A percentile compares a stretch with the other conserved stretches of the same genome.
phyloP scores from a whole-genome alignment of 2,888 invertebrate species.

The Ecdyonurus torrentis region DNA sequence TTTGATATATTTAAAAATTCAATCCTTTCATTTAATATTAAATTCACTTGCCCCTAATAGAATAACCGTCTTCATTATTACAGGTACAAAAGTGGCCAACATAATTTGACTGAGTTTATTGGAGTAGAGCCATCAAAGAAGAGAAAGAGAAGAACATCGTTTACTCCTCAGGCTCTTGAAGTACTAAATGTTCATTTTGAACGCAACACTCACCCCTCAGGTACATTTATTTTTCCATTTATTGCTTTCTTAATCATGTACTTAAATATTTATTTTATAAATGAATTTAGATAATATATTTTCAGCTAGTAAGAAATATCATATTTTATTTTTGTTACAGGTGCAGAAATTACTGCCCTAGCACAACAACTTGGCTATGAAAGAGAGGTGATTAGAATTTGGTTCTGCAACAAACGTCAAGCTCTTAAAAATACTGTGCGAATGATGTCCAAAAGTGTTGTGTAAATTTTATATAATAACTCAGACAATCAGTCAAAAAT shows the following conservation, averaged over 20 bases:
- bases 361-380: constrained; percentile 94
- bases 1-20: too few species aligned
- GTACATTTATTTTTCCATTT: constrained; percentile 45
- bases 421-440: constrained; percentile 94
- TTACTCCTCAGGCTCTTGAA: constrained; percentile 92
- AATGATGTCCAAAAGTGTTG: constrained; percentile 69
- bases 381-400: constrained; percentile 93
- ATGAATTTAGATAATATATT: too few species aligned
- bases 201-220: constrained; percentile 94
- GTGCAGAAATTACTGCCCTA: constrained; percentile 89
- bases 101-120: constrained; percentile 87
- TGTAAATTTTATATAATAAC: constrained; percentile 6
- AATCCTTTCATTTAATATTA: too few species aligned
- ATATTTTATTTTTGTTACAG: constrained; percentile 35
- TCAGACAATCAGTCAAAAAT: not conserved
- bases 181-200: constrained; percentile 90
- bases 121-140: constrained; percentile 96
- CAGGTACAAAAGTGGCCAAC: constrained; percentile 83
- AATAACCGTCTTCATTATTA: constrained; percentile 26
- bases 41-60: constrained; percentile 12
- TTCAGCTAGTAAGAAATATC: too few species aligned
- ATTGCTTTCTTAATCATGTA: too few species aligned
- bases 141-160: constrained; percentile 87
- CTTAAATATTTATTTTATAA: too few species aligned
- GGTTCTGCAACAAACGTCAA: constrained; percentile 98